Evolutionary conservation across 2,888 invertebrate species (phyloP).

Genomic region (Notodonta ziczac): DNA sequence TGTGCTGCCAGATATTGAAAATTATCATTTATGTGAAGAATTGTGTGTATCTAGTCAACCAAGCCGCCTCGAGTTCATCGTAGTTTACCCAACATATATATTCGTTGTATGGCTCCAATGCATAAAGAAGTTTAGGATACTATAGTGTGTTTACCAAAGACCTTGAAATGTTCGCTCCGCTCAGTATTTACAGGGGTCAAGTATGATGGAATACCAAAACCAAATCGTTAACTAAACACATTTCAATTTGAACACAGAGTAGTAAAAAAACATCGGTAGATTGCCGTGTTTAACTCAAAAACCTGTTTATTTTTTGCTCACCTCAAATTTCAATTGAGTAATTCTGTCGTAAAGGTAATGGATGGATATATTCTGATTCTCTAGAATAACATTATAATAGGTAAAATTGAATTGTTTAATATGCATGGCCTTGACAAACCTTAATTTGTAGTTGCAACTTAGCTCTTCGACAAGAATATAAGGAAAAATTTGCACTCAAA

Average conservation of each 20-base stretch:
- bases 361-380: slow-evolving; percentile 16
- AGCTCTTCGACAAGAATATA: background rate
- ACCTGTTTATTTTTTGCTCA: slow-evolving; percentile 23
- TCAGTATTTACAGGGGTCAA: background rate
- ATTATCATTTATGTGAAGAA: too few relatives aligned
- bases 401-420: too few relatives aligned
- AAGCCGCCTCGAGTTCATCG: too few relatives aligned
- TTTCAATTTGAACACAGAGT: background rate
- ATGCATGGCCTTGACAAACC: background rate
- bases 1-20: too few relatives aligned
- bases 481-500: background rate
- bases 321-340: slow-evolving; percentile 22
- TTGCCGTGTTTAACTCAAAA: slow-evolving; percentile 24
- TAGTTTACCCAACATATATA: too few relatives aligned
- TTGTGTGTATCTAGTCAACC: too few relatives aligned
- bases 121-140: too few relatives aligned
- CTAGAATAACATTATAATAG: slow-evolving; percentile 10
- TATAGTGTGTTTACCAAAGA: too few relatives aligned
- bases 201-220: background rate
- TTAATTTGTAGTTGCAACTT: background rate
- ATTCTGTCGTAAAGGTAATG: slow-evolving; percentile 17
- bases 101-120: too few relatives aligned
- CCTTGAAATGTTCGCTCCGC: too few relatives aligned
- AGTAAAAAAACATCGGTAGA: slow-evolving; percentile 15
- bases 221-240: background rate